These are phyloP conservation scores for Pyrochroa serraticornis DNA, from an alignment of 2,888 invertebrate species.

Conservation along the genomic window DNA sequence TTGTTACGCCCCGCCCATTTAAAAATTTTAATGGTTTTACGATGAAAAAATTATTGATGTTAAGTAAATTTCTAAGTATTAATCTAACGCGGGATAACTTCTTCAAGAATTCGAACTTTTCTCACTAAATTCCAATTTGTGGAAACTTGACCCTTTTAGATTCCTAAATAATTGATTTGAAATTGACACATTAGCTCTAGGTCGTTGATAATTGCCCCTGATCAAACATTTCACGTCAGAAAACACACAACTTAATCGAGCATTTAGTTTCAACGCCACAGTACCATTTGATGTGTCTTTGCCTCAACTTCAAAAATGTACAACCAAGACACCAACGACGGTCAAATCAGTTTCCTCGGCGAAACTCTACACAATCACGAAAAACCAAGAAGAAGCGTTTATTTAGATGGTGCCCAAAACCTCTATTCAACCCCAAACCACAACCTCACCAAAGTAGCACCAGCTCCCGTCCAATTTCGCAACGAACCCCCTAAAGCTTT, in stretches of 20 bases:
- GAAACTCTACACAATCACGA: conserved; percentile 8
- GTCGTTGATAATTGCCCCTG: conserved; percentile 32
- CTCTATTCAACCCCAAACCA: conserved; percentile 33
- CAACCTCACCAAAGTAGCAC: conserved; percentile 46
- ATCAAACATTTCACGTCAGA: conserved; percentile 30
- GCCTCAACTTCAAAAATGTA: conserved; percentile 28
- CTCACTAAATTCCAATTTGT: not conserved
- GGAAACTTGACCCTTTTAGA: conserved; percentile 37
- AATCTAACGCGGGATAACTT: no score
- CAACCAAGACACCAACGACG: conserved; percentile 9
- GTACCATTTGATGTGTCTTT: conserved; percentile 9
- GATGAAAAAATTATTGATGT: no score
- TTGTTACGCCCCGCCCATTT: not conserved
- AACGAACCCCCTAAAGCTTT: conserved; percentile 24
- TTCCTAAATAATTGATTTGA: conserved; percentile 24
- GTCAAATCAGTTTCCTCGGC: conserved; percentile 31
- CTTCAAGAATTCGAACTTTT: not conserved
- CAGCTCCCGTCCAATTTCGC: conserved; percentile 34
- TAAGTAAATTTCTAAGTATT: no score
- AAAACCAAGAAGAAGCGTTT: conserved; percentile 42
- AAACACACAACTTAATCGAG: not conserved
- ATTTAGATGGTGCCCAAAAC: conserved; percentile 45
- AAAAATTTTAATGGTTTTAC: no score
- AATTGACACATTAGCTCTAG: conserved; percentile 29
- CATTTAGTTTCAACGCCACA: conserved; percentile 1